Conservation (phyloP, 2,797 vertebrate genomes). For the Anabas testudineus region DNA sequence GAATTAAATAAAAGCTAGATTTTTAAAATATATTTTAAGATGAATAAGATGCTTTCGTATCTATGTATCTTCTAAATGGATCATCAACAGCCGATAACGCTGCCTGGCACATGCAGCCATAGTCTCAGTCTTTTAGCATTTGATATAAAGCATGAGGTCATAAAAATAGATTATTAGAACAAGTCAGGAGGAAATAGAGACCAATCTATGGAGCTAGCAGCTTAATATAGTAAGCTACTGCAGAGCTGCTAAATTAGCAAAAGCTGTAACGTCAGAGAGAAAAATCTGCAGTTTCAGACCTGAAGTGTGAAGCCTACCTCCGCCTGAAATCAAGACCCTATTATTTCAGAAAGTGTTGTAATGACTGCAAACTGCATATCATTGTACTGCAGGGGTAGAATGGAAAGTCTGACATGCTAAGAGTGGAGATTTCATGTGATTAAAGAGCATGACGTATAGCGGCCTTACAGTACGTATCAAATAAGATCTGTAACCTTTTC, state of each 20-base stretch:
- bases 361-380: neutral
- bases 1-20: no score
- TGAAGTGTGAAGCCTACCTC: neutral
- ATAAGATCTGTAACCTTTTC: neutral
- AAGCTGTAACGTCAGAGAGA: neutral
- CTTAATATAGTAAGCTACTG: neutral
- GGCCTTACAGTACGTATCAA: neutral
- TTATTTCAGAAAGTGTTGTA: neutral
- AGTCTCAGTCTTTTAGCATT: neutral
- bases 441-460: neutral
- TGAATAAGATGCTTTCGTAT: no score
- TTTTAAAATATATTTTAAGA: no score
- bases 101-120: neutral
- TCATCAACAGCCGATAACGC: neutral
- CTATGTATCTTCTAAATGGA: no score
- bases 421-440: constrained; percentile 2
- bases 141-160: neutral
- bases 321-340: neutral
- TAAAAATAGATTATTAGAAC: neutral
- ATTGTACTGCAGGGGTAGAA: neutral
- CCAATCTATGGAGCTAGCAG: neutral
- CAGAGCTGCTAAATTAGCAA: neutral
- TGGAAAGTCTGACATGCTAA: neutral
- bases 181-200: neutral
- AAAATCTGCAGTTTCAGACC: neutral